These are phyloP conservation scores for Acyrthosiphon pisum DNA, from an alignment of 1,140 invertebrate genomes.

Conservation along the genomic window DNA sequence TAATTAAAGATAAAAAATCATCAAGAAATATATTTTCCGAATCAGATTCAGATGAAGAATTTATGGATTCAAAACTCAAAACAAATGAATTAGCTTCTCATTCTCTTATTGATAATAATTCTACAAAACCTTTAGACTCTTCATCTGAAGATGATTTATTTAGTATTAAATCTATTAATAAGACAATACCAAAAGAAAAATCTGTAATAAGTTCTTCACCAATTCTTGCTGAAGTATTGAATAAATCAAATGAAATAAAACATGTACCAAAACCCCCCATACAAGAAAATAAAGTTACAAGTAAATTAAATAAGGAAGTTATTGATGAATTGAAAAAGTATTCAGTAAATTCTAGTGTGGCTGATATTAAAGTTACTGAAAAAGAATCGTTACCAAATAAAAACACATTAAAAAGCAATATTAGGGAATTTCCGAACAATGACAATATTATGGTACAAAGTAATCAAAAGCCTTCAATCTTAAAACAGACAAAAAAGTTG, in stretches of 20 bases:
- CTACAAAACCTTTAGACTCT: slow-evolving; percentile 4
- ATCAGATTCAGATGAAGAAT: slow-evolving; percentile 34
- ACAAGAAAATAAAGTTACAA: background rate
- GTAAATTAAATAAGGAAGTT: background rate
- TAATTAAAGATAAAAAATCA: background rate
- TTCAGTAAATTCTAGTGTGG: background rate
- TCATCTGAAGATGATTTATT: slow-evolving; percentile 55
- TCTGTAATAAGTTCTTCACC: background rate
- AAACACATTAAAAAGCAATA: background rate
- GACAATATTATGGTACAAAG: background rate
- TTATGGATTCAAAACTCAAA: background rate
- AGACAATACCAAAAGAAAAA: background rate
- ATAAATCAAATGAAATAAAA: background rate
- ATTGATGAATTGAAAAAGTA: background rate
- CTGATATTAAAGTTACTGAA: background rate
- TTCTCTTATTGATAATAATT: background rate
- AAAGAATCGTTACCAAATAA: background rate
- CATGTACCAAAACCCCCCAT: background rate
- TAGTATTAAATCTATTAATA: slow-evolving; percentile 9
- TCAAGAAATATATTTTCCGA: slow-evolving; percentile 30
- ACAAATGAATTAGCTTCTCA: background rate
- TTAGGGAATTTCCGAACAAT: background rate
- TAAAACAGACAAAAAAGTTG: background rate
- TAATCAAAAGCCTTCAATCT: background rate
- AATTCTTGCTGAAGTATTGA: background rate